Evolutionary conservation across 2,888 invertebrate species (phyloP).

Genomic region (Anorthoa munda): DNA sequence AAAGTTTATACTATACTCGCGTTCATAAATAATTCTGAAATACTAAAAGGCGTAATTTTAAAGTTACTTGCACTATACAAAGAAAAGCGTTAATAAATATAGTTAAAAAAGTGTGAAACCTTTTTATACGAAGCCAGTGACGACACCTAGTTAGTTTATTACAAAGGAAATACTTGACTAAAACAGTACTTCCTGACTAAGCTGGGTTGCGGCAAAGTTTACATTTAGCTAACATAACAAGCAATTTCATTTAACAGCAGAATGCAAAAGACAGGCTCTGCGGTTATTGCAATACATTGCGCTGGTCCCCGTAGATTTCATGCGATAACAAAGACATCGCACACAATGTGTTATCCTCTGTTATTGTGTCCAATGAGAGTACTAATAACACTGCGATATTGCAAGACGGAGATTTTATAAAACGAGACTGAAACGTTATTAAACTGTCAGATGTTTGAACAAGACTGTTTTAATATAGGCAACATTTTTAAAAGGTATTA

Average conservation of each 20-base stretch:
- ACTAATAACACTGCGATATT: constrained; percentile 50
- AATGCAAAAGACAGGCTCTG: constrained; percentile 66
- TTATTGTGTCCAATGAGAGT: constrained; percentile 57
- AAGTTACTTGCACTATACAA: constrained; percentile 40
- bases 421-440: constrained; percentile 41
- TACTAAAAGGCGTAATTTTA: constrained; percentile 32
- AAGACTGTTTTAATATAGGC: constrained; percentile 5
- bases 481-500: constrained; percentile 31
- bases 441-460: constrained; percentile 34
- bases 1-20: constrained; percentile 3
- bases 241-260: constrained; percentile 70
- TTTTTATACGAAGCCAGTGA: constrained; percentile 48
- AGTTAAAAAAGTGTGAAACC: constrained; percentile 53
- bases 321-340: constrained; percentile 64
- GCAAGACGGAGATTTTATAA: constrained; percentile 35
- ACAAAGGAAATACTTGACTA: constrained; percentile 60
- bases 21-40: constrained; percentile 19
- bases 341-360: constrained; percentile 55
- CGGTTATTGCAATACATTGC: constrained; percentile 68
- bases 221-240: constrained; percentile 66
- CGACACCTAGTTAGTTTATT: constrained; percentile 60
- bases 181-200: constrained; percentile 57
- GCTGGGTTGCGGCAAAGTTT: constrained; percentile 53
- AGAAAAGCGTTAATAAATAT: constrained; percentile 48
- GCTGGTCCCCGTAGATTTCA: constrained; percentile 48